Evolutionary conservation across 2,888 invertebrate species (phyloP).

Genomic region (Invenusta paracnida): DNA sequence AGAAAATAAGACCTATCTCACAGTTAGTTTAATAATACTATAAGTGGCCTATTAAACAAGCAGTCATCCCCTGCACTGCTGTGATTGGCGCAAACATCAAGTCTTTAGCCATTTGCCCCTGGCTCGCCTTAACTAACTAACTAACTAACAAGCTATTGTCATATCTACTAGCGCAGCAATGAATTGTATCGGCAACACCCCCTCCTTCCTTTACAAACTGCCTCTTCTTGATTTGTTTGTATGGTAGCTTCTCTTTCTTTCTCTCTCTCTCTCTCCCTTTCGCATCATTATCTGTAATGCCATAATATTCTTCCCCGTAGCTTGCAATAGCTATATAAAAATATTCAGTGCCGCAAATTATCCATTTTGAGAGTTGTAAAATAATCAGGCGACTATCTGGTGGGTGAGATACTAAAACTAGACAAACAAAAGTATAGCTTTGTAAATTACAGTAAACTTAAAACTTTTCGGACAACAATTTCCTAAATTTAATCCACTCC

Average conservation of each 20-base stretch:
- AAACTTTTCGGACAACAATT: too few species aligned
- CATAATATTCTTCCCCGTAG: too few species aligned
- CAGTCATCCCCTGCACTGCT: not conserved
- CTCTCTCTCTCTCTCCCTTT: not conserved
- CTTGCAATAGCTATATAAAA: too few species aligned
- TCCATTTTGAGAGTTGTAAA: too few species aligned
- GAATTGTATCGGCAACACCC: not conserved
- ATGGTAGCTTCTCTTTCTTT: not conserved
- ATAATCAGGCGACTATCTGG: too few species aligned
- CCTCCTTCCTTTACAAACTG: not conserved
- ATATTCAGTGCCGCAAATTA: too few species aligned
- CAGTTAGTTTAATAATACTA: too few species aligned
- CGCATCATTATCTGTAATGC: not conserved
- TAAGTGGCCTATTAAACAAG: conserved; percentile 25
- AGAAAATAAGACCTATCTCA: not conserved
- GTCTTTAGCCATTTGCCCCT: conserved; percentile 25
- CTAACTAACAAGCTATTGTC: not conserved
- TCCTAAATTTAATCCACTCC: too few species aligned
- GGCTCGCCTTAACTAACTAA: not conserved
- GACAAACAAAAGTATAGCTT: too few species aligned
- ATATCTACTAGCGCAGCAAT: not conserved
- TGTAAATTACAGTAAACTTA: too few species aligned
- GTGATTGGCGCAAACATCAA: conserved; percentile 10
- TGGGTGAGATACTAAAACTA: too few species aligned
- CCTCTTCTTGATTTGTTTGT: conserved; percentile 1